These are phyloP conservation scores for Apocheima hispidaria DNA, from an alignment of 2,888 invertebrate species.

Conservation along the genomic window DNA sequence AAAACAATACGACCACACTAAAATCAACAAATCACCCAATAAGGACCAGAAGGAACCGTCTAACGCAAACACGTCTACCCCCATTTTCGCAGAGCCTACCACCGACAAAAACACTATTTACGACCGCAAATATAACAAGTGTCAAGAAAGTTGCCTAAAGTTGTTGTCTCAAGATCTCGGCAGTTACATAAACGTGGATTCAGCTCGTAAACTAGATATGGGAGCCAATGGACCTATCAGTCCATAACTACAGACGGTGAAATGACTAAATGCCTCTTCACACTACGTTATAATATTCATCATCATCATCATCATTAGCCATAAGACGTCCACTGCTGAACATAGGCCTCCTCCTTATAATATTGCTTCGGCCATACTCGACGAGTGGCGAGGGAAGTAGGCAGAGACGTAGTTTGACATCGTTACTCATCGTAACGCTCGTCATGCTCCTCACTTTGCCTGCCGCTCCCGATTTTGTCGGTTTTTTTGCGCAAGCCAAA, in stretches of 20 bases:
- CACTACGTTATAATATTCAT: too few relatives aligned
- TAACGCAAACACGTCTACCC: slow-evolving; percentile 23
- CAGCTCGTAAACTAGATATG: slow-evolving; percentile 41
- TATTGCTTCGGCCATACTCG: too few relatives aligned
- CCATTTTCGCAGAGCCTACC: slow-evolving; percentile 11
- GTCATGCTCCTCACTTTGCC: too few relatives aligned
- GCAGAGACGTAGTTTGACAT: neutral
- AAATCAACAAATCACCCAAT: slow-evolving; percentile 22
- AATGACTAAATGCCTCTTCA: slow-evolving; percentile 21
- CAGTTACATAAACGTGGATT: slow-evolving; percentile 40
- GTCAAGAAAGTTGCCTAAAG: slow-evolving; percentile 34
- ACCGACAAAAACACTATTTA: slow-evolving; percentile 35
- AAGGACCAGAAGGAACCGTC: slow-evolving; percentile 2
- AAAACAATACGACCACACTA: neutral
- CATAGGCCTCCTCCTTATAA: too few relatives aligned
- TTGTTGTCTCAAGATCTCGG: slow-evolving; percentile 31
- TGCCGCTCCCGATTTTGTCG: too few relatives aligned
- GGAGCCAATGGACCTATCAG: slow-evolving; percentile 46
- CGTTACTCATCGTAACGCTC: too few relatives aligned
- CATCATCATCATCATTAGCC: too few relatives aligned
- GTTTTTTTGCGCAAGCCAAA: too few relatives aligned
- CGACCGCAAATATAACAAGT: slow-evolving; percentile 39
- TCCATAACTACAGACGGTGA: slow-evolving; percentile 22
- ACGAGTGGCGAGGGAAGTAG: too few relatives aligned
- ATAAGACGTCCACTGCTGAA: too few relatives aligned